Evolutionary conservation across 1,140 invertebrate genomes (phyloP).

Genomic region (Lordiphosa mommai): DNA sequence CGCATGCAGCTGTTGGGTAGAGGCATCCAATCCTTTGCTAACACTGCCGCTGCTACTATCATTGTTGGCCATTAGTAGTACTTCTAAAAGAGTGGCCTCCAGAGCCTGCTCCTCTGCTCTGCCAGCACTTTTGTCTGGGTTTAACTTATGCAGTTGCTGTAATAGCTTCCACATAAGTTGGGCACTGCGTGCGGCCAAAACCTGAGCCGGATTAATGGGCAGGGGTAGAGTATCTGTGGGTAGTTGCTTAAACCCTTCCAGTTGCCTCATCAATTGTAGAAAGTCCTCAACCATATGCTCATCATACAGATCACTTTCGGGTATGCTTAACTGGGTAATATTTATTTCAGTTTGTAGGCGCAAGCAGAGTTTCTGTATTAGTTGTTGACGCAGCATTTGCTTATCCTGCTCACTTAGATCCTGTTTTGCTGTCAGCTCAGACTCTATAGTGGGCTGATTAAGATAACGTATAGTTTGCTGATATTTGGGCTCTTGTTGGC

Average conservation of each 20-base stretch:
- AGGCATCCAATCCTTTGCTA: not conserved
- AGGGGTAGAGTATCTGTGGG: conserved; percentile 32
- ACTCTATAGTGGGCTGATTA: conserved; percentile 25
- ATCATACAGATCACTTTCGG: conserved; percentile 67
- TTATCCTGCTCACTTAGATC: conserved; percentile 14
- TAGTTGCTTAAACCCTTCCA: not conserved
- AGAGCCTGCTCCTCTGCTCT: conserved; percentile 6
- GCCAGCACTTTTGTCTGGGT: not conserved
- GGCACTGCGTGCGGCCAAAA: conserved; percentile 52
- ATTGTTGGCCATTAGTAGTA: conserved; percentile 46
- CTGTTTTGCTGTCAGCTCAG: conserved; percentile 8
- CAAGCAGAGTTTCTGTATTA: conserved; percentile 48
- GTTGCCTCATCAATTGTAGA: not conserved
- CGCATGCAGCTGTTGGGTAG: conserved; percentile 31
- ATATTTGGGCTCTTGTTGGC: conserved; percentile 25
- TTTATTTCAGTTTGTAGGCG: conserved; percentile 61
- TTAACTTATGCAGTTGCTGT: conserved; percentile 28
- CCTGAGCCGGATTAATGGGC: conserved; percentile 53
- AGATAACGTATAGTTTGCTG: conserved; percentile 48
- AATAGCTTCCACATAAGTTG: conserved; percentile 58
- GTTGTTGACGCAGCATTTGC: conserved; percentile 9
- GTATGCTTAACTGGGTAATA: conserved; percentile 69
- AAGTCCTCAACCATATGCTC: conserved; percentile 38
- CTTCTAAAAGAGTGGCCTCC: conserved; percentile 38
- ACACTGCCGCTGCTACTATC: conserved; percentile 15